Conservation (phyloP, 2,888 invertebrate species). For the Meganola albula region DNA sequence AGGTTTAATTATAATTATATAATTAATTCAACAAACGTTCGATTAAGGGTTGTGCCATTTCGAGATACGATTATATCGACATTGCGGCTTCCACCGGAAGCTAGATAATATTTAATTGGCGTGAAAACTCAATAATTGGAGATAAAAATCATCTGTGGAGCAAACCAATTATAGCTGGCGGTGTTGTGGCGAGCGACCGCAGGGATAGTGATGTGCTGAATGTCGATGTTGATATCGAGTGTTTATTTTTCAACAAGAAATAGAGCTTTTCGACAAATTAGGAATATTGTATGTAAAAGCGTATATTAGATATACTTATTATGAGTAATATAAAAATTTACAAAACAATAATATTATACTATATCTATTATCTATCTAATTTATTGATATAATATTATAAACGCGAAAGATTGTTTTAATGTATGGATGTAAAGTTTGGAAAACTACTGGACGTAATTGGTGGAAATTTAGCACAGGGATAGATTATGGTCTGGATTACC, state of each 20-base stretch:
- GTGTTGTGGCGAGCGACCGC: constrained; percentile 59
- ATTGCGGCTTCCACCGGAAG: constrained; percentile 63
- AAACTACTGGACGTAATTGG: too few species aligned
- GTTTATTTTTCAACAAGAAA: neutral
- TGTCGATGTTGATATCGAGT: constrained; percentile 28
- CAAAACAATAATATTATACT: too few species aligned
- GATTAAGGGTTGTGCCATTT: constrained; percentile 31
- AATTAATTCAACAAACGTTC: constrained; percentile 29
- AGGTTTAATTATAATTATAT: constrained; percentile 23
- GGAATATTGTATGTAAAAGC: too few species aligned
- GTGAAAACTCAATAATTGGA: constrained; percentile 75
- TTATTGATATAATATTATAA: too few species aligned
- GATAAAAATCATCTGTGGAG: constrained; percentile 70
- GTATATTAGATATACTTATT: too few species aligned
- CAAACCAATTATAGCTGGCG: constrained; percentile 66
- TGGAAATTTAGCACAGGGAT: too few species aligned
- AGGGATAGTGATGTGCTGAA: constrained; percentile 31
- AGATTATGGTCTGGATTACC: too few species aligned
- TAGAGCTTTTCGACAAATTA: too few species aligned
- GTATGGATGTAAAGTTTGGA: too few species aligned
- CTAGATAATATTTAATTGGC: constrained; percentile 73
- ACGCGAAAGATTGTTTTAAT: too few species aligned
- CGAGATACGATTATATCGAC: constrained; percentile 45
- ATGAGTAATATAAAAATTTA: too few species aligned
- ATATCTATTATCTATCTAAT: too few species aligned